Conservation (phyloP, 2,888 invertebrate genomes). For the Sisyra nigra region DNA sequence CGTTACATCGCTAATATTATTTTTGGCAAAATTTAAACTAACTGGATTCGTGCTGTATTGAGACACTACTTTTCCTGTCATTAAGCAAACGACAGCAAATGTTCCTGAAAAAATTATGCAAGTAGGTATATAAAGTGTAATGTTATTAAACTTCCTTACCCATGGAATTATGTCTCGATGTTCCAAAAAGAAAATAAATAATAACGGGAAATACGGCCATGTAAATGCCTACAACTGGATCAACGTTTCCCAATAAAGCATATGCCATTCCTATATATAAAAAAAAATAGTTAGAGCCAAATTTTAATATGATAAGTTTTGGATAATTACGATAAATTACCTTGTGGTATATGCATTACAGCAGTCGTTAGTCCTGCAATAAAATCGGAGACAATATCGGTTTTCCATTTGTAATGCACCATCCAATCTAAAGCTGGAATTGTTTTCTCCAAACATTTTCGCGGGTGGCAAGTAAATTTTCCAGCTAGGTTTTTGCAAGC, state of each 20-base stretch:
- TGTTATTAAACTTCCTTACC: slow-evolving; percentile 17
- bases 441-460: slow-evolving; percentile 13
- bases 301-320: no score
- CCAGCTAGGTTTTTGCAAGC: no score
- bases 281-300: no score
- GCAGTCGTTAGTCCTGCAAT: slow-evolving; percentile 73
- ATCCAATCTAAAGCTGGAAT: slow-evolving; percentile 47
- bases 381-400: slow-evolving; percentile 47
- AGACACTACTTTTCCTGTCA: slow-evolving; percentile 70
- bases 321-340: slow-evolving; percentile 23
- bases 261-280: slow-evolving; percentile 36
- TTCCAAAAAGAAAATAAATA: slow-evolving; percentile 25
- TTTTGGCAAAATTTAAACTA: slow-evolving; percentile 13
- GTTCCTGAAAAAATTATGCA: slow-evolving; percentile 38
- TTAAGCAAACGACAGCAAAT: slow-evolving; percentile 76
- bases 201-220: slow-evolving; percentile 38
- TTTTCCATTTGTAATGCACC: slow-evolving; percentile 39
- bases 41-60: slow-evolving; percentile 21
- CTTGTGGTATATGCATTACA: slow-evolving; percentile 75
- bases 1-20: slow-evolving; percentile 12
- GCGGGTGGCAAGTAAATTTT: no score
- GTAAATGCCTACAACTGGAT: slow-evolving; percentile 35
- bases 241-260: slow-evolving; percentile 33
- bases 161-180: slow-evolving; percentile 27
- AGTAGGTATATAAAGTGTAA: slow-evolving; percentile 4